Evolutionary conservation across 2,113 vertebrate species (phyloP).

Genomic region (Gobiocypris rarus): DNA sequence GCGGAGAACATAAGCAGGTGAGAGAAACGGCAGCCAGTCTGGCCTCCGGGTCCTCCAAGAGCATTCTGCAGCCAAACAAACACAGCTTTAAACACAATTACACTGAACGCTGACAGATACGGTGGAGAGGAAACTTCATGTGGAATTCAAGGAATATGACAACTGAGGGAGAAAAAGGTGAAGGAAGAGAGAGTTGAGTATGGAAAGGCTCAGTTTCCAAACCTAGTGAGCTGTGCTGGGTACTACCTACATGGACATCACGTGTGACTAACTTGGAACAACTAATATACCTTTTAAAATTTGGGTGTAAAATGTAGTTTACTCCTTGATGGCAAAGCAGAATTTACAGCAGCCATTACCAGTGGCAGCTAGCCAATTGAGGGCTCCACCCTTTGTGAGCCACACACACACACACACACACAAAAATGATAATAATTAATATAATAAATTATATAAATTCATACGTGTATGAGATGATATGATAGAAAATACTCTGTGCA

Average conservation of each 20-base stretch:
- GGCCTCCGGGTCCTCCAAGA: constrained; percentile 19
- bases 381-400: too few relatives aligned
- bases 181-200: background rate
- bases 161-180: background rate
- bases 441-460: too few relatives aligned
- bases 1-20: constrained; percentile 38
- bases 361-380: too few relatives aligned
- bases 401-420: too few relatives aligned
- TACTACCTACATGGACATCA: background rate
- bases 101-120: constrained; percentile 14
- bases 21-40: constrained; percentile 38
- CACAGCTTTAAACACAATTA: constrained; percentile 42
- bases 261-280: background rate
- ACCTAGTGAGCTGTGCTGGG: background rate
- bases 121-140: background rate
- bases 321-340: too few relatives aligned
- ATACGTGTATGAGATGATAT: too few relatives aligned
- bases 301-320: too few relatives aligned
- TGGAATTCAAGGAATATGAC: constrained; percentile 15
- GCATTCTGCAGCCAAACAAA: constrained; percentile 46
- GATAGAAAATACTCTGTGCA: too few relatives aligned
- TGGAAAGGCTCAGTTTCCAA: background rate
- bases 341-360: too few relatives aligned
- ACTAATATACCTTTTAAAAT: too few relatives aligned
- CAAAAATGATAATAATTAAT: too few relatives aligned